Evolutionary conservation across 2,797 vertebrate genomes (phyloP).

Genomic region (Pelodytes ibericus): DNA sequence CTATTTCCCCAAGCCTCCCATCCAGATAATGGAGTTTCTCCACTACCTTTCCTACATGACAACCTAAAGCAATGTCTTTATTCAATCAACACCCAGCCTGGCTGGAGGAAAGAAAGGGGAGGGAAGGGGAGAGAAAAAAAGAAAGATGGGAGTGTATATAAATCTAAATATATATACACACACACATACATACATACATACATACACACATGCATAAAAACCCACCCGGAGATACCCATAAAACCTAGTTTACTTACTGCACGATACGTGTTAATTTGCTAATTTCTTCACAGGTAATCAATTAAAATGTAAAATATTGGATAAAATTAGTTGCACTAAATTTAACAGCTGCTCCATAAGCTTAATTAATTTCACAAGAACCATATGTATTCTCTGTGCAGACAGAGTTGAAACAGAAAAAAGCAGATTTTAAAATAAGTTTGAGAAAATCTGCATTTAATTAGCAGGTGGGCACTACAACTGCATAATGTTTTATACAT

Average conservation of each 20-base stretch:
- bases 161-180: background rate
- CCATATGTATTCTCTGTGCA: slow-evolving; percentile 78
- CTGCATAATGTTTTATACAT: slow-evolving; percentile 88
- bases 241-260: slow-evolving; percentile 82
- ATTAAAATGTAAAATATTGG: slow-evolving; percentile 83
- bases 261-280: slow-evolving; percentile 95
- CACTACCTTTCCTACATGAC: slow-evolving; percentile 63
- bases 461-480: slow-evolving; percentile 98
- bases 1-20: slow-evolving; percentile 81
- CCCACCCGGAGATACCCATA: slow-evolving; percentile 72
- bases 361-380: slow-evolving; percentile 83
- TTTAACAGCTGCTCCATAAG: slow-evolving; percentile 82
- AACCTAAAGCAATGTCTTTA: slow-evolving; percentile 70
- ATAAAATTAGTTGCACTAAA: slow-evolving; percentile 83
- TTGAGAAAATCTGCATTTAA: slow-evolving; percentile 95
- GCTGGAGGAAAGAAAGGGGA: slow-evolving; percentile 25
- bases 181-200: too few relatives aligned
- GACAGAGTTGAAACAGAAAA: slow-evolving; percentile 79
- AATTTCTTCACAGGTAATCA: slow-evolving; percentile 94
- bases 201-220: too few relatives aligned
- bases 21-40: slow-evolving; percentile 71
- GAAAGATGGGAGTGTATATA: background rate
- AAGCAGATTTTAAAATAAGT: slow-evolving; percentile 81
- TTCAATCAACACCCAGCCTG: slow-evolving; percentile 75
- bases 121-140: slow-evolving; percentile 28